Evolutionary conservation across 2,113 vertebrate genomes (phyloP).

Genomic region (Menura novaehollandiae): DNA sequence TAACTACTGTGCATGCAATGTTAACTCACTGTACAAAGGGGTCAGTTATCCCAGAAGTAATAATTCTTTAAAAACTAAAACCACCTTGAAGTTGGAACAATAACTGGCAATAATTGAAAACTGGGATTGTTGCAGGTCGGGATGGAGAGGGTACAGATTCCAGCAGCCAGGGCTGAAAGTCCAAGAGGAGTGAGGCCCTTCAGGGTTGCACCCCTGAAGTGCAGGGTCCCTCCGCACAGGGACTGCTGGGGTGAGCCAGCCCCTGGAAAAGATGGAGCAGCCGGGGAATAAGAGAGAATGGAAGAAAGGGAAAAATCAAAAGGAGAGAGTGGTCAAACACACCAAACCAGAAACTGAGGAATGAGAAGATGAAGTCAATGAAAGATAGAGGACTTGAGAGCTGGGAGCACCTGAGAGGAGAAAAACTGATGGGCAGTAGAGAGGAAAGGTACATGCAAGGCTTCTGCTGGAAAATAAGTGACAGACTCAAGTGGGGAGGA

Average conservation of each 20-base stretch:
- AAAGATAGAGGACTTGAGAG: not conserved
- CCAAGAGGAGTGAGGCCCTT: not conserved
- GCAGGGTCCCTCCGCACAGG: too few relatives aligned
- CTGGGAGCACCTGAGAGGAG: not conserved
- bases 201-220: not conserved
- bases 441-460: accelerated
- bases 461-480: not conserved
- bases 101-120: not conserved
- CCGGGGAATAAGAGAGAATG: not conserved
- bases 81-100: not conserved
- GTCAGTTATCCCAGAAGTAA: not conserved
- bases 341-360: not conserved
- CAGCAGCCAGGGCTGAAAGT: not conserved
- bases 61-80: not conserved
- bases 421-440: not conserved
- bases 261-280: not conserved
- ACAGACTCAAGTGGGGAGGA: not conserved
- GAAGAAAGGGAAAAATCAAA: not conserved
- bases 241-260: not conserved
- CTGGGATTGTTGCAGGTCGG: not conserved
- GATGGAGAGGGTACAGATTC: not conserved
- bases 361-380: not conserved
- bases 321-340: not conserved
- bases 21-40: not conserved
- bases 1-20: not conserved